phyloP scores from a whole-genome alignment of 2,888 invertebrate genomes.

The Rotaria macrura region DNA sequence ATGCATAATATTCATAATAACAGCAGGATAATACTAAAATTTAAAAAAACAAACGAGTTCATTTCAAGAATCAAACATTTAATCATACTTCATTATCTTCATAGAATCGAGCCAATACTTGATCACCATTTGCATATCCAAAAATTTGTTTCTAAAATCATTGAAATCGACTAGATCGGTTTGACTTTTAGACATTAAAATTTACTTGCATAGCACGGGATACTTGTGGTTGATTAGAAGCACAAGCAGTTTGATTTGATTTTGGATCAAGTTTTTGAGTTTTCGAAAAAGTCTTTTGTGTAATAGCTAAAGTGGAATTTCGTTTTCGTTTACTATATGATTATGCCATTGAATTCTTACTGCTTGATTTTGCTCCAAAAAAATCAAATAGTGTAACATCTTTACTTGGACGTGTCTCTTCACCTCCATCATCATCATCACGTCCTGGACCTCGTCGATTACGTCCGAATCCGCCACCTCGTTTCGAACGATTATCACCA shows the following conservation, averaged over 20 bases:
- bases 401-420: not conserved
- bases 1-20: not conserved
- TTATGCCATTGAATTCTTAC: not conserved
- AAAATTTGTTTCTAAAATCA: not conserved
- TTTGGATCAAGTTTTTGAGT: not conserved
- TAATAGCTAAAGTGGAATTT: not conserved
- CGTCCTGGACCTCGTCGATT: conserved; percentile 3
- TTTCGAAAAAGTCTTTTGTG: not conserved
- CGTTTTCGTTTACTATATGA: too few relatives aligned
- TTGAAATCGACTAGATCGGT: not conserved
- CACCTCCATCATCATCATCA: not conserved
- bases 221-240: not conserved
- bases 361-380: not conserved
- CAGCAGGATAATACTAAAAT: not conserved
- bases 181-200: not conserved
- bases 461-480: not conserved
- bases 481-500: not conserved
- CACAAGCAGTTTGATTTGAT: not conserved
- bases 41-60: not conserved
- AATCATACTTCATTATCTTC: not conserved
- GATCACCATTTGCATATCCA: not conserved
- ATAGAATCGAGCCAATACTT: not conserved
- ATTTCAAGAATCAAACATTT: too few relatives aligned
- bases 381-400: not conserved
- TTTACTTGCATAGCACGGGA: not conserved